Evolutionary conservation across 2,888 invertebrate genomes (phyloP), one percentile per base, ranked within the genome.

Genomic region (Isotomurus palustris): DNA sequence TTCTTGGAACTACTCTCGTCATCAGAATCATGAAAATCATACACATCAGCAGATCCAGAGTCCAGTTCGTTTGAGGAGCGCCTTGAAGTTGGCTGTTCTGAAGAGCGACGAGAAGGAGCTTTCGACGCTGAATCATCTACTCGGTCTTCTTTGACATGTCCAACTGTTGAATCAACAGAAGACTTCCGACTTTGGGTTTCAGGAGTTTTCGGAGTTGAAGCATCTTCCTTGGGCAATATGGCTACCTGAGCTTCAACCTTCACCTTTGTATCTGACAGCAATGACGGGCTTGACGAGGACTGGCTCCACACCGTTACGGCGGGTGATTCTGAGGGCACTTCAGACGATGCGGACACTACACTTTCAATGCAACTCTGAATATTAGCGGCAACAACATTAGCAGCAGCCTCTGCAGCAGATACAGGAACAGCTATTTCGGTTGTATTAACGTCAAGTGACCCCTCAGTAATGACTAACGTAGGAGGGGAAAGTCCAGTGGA

Each of bases 11-110:
- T 58, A 14, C 53, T 58, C 24, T 58, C 57, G 72, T 92, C 91
- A 38, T 86, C 87, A 4, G 89, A 88, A 74, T 92, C 92, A 73
- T 88, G 85, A 74, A 93, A 93, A 74, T 92, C 92, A 73, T 92
- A 93, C 2, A 93, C 83, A 73, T 92, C 92, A 10, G 86, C 84
- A 1, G 84, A 43, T 21, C 44, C 19, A 25, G 21, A 22, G 32
- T 29, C 29, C 22, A 24, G 28, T 6, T 28, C 35, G 21, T 36
- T 50, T 4, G 40, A 55, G 14, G 55, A 48, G 35, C 52, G 53
- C n/a, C 56, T 45, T 19, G 53, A 53, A 17, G 35, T 52, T 6
- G 36, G 8, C 6, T 25, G 27, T 1, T 29, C 40, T 35, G 44
- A 32, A 19, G 32, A 2, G 35, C 56, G 12, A 22, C 36, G 6